phyloP scores from a whole-genome alignment of 2,888 invertebrate species.

The Calliphora vomitoria region DNA sequence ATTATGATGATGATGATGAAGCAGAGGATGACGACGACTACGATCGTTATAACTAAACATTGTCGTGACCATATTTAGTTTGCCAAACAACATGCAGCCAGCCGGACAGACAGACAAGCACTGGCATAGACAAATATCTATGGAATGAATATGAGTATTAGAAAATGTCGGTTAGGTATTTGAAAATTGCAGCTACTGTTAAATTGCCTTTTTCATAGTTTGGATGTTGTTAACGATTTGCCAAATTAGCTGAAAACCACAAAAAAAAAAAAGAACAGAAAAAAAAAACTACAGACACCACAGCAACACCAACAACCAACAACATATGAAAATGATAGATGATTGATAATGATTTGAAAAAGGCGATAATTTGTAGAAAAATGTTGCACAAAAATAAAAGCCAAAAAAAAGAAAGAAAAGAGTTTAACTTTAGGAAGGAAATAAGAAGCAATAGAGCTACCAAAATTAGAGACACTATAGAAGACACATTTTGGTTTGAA shows the following conservation, averaged over 20 bases:
- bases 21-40: constrained; percentile 20
- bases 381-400: constrained; percentile 24
- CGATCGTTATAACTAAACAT: constrained; percentile 70
- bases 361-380: constrained; percentile 68
- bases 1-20: constrained; percentile 6
- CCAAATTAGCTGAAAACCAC: constrained; percentile 71
- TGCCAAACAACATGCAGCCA: constrained; percentile 15
- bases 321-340: constrained; percentile 72
- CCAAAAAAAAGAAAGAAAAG: background rate
- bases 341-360: constrained; percentile 68
- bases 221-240: constrained; percentile 73
- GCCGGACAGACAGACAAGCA: background rate
- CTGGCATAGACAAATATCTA: constrained; percentile 63
- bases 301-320: background rate
- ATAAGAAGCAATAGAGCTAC: no score
- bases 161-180: constrained; percentile 75
- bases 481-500: no score
- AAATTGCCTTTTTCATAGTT: constrained; percentile 74
- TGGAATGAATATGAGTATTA: constrained; percentile 72
- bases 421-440: background rate
- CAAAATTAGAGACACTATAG: no score
- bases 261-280: constrained; percentile 35
- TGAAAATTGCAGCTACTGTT: constrained; percentile 76
- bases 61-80: constrained; percentile 70
- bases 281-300: background rate